Conservation (phyloP, 2,888 invertebrate genomes). For the Oligia strigilis region DNA sequence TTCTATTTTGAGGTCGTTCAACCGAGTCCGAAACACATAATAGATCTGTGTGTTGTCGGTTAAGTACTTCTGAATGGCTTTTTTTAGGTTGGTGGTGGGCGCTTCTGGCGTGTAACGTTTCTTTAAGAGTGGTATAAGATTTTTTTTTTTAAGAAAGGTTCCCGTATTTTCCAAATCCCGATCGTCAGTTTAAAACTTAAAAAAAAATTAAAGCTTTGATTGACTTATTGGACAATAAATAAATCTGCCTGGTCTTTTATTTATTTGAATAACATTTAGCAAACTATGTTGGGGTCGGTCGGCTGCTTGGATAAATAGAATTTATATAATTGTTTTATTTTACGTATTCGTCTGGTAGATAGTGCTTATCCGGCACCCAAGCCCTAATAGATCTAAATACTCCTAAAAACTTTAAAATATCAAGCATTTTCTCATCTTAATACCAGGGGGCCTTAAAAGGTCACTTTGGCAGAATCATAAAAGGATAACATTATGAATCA, state of each 20-base stretch:
- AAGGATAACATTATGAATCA: too few relatives aligned
- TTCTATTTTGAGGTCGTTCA: slow-evolving; percentile 55
- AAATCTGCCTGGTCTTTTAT: not conserved
- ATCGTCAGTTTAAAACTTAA: too few relatives aligned
- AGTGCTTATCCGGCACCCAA: not conserved
- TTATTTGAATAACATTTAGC: too few relatives aligned
- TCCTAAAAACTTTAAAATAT: too few relatives aligned
- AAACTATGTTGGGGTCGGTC: not conserved
- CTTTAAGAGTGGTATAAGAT: not conserved
- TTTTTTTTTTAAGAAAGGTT: not conserved
- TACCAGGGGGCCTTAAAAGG: too few relatives aligned
- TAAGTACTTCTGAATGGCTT: slow-evolving; percentile 23
- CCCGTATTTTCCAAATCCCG: not conserved
- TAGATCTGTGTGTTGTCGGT: slow-evolving; percentile 40
- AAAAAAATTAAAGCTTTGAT: too few relatives aligned
- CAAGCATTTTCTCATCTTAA: not conserved
- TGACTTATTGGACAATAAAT: not conserved
- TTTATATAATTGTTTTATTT: not conserved
- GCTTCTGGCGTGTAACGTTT: not conserved
- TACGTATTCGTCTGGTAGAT: not conserved
- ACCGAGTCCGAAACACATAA: slow-evolving; percentile 48
- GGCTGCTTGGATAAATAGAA: not conserved
- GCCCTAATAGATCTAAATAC: too few relatives aligned
- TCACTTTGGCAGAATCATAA: too few relatives aligned
- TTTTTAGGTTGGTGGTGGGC: not conserved